phyloP scores from a whole-genome alignment of 2,797 vertebrate genomes.

The Rousettus madagascariensis region DNA sequence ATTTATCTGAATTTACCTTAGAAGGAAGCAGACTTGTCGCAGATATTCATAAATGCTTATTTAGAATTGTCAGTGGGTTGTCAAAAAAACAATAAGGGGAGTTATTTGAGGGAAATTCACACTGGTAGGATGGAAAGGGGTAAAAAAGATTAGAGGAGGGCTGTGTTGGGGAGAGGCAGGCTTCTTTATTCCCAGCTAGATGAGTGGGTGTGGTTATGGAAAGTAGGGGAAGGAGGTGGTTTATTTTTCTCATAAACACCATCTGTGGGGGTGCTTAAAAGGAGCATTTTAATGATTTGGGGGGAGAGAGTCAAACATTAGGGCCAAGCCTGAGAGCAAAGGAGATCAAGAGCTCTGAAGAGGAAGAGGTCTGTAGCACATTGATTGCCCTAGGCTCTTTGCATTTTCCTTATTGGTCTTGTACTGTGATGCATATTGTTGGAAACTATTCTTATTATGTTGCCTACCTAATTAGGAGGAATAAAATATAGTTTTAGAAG shows the following conservation, averaged over 20 bases:
- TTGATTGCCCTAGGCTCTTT: background rate
- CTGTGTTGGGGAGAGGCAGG: background rate
- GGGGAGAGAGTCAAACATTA: background rate
- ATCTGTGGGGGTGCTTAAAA: conserved; percentile 16
- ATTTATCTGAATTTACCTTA: conserved; percentile 26
- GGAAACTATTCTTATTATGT: background rate
- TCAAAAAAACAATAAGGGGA: background rate
- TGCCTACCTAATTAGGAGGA: conserved; percentile 6
- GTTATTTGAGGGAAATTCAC: background rate
- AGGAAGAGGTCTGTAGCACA: background rate
- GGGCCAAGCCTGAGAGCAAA: background rate
- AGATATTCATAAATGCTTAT: conserved; percentile 24
- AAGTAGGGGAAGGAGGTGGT: conserved; percentile 50
- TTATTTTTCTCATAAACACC: conserved; percentile 66
- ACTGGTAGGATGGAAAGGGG: background rate
- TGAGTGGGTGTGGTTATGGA: background rate
- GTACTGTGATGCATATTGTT: background rate
- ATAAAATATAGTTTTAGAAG: background rate
- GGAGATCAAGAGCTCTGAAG: background rate
- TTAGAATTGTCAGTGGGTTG: conserved; percentile 7
- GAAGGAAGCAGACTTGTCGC: background rate
- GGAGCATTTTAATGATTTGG: conserved; percentile 22
- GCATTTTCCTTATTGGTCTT: conserved; percentile 3
- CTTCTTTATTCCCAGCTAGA: conserved; percentile 2
- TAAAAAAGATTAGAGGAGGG: background rate